Evolutionary conservation across 1,140 invertebrate species (phyloP), one percentile per base, ranked within the genome.

Genomic region (Brachystomella parvula): DNA sequence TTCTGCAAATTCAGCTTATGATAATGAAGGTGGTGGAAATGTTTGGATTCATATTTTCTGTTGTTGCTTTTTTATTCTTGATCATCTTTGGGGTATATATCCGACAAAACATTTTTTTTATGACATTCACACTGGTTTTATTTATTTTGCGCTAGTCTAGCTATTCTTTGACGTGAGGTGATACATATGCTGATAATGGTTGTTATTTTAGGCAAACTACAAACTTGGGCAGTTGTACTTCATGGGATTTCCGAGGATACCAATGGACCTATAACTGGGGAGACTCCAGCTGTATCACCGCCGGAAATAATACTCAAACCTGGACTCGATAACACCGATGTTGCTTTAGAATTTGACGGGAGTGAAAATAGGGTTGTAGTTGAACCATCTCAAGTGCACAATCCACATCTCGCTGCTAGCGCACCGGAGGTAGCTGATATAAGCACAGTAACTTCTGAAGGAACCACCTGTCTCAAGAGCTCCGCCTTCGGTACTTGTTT

Each of bases 141-240:
- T 58, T 58, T 64, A 47, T 64, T 47, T 47, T 64, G 31, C 26
- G 58, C 30, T 19, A 19, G 31, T 31, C 58, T 28, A 60, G 32
- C 26, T 33, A 12, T 15, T 49, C 3, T 63, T 44, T 39, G 39
- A 17, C n/a, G n/a, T n/a, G n/a, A n/a, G n/a, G n/a, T n/a, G n/a
- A 35, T 47, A 24, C 32, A 17, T 69, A 47, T 70, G 28, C 56
- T 47, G 56, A 35, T 60, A 49, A 26, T 69, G 26, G 56, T 66
- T 66, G 21, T 32, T 44, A 30, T 62, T 67, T 21, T 59, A 72
- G 71, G 68, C 6, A 67, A 68, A 63, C 47, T 69, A 3, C 67
- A 69, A 69, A 73, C 69, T 21, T 73, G 72, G 72, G 39, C 69
- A 15, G 44, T 73, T 2, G 61, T 73, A 15, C 64, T 69, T 15